phyloP scores from a whole-genome alignment of 2,797 vertebrate genomes.

The Pangasius mekongensis region DNA sequence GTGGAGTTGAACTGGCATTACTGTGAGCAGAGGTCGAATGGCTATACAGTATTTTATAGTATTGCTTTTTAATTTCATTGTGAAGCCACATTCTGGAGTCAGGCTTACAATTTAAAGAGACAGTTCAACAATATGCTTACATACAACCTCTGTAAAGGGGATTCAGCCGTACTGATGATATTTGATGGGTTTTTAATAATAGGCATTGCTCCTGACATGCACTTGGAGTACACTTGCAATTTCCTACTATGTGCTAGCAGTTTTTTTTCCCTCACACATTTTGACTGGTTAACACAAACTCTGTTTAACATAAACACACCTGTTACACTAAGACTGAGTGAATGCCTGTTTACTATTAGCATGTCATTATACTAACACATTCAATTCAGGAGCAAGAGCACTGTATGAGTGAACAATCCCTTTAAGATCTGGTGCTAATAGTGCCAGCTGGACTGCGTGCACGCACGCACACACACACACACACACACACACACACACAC shows the following conservation, averaged over 20 bases:
- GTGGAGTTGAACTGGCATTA: background rate
- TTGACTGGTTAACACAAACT: background rate
- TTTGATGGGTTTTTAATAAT: background rate
- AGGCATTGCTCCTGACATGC: background rate
- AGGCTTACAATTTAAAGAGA: background rate
- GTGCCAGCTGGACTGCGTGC: background rate
- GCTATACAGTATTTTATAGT: background rate
- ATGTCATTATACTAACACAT: background rate
- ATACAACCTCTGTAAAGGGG: background rate
- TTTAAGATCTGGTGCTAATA: conserved; percentile 23
- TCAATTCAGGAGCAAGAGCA: background rate
- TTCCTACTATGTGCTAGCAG: background rate
- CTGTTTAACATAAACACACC: conserved; percentile 11
- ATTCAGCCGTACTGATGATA: background rate
- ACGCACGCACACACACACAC: background rate
- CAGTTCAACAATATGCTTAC: background rate
- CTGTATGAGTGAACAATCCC: background rate
- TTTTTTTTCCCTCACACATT: background rate
- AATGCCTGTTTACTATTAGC: conserved; percentile 23
- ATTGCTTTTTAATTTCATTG: background rate
- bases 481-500: background rate
- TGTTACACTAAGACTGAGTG: conserved; percentile 4
- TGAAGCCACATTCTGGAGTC: background rate
- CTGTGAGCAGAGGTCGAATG: background rate
- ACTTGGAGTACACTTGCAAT: background rate